Evolutionary conservation across 2,797 vertebrate genomes (phyloP), one percentile per base, ranked within the genome.

Genomic region (Ptychobarbus kaznakovi): DNA sequence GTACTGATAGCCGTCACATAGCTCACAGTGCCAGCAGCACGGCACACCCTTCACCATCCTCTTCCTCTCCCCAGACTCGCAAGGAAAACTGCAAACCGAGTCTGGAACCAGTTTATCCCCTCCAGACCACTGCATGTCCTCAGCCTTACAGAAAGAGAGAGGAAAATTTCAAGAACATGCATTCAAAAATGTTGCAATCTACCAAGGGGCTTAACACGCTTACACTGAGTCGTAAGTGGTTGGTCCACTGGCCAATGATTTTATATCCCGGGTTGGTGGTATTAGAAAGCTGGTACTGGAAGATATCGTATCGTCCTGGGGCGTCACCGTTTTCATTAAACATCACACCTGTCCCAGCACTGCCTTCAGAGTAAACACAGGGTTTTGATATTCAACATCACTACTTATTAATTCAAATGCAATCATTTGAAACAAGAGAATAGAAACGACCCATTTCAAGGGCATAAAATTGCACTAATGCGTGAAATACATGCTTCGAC

Each of bases 21-120:
- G 96, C 90, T 99, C 98, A 0, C 98, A 99, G 93, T 99, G 97
- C 98, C 98, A 99, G 91, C 98, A 99, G 95, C 98, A 99, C 3
- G 97, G 97, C 83, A 98, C 97, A 3, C 98, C 98, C 90, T 99
- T 99, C 90, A 99, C 97, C 75, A 97, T 95, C 94, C 99, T 98
- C 91, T 99, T 99, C 92, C 97, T 92, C 87, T 97, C 96, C 0
- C 97, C 97, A 0, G 96, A 86, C 35, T 96, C 93, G 0, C 97
- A 98, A 0, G 97, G 97, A 4, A 97, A 96, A 86, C 97, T 98
- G 93, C 97, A 98, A 51, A 96, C 96, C 0, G 97, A 97, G 0
- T 93, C 91, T 0, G 97, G 97, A 18, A 96, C 91, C 69, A 91
- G 94, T 1, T 0, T 92, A 53, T 94, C 91, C 0, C 95, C 96